Conservation (phyloP, 2,113 vertebrate species). For the Periophthalmodon schlosseri region DNA sequence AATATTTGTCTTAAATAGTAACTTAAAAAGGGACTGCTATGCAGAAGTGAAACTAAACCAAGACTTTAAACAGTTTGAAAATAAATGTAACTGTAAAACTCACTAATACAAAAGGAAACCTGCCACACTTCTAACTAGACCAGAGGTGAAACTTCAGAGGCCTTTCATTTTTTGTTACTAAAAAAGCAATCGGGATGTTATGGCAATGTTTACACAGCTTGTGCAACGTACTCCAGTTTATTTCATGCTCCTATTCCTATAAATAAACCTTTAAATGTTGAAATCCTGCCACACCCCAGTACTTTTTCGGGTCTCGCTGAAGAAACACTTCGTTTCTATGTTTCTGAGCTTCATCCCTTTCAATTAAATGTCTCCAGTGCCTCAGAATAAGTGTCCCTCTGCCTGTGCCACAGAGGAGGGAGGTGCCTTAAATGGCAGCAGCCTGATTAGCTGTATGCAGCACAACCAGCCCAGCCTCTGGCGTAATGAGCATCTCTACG, state of each 20-base stretch:
- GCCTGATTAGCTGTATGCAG: slow-evolving; percentile 28
- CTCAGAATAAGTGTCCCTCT: slow-evolving; percentile 37
- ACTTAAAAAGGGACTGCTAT: neutral
- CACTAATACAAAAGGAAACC: neutral
- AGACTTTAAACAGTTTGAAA: neutral
- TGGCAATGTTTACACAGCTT: no score
- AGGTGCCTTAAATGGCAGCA: slow-evolving; percentile 21
- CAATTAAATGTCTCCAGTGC: slow-evolving; percentile 50
- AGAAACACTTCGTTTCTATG: slow-evolving; percentile 38
- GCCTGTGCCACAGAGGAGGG: slow-evolving; percentile 16
- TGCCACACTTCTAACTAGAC: no score
- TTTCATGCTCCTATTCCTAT: neutral
- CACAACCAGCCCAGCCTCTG: slow-evolving; percentile 8
- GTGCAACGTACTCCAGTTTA: neutral
- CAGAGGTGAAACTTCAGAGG: neutral
- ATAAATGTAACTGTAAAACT: neutral
- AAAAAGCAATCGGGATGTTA: no score
- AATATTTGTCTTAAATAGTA: neutral
- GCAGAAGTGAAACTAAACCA: neutral
- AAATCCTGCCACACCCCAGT: slow-evolving; percentile 2
- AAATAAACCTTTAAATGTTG: neutral
- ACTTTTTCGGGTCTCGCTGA: slow-evolving; percentile 21
- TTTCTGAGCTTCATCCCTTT: slow-evolving; percentile 36
- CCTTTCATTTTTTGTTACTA: no score
- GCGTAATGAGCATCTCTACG: slow-evolving; percentile 14